Conservation (phyloP, 2,888 invertebrate species). For the Patella caerulea region DNA sequence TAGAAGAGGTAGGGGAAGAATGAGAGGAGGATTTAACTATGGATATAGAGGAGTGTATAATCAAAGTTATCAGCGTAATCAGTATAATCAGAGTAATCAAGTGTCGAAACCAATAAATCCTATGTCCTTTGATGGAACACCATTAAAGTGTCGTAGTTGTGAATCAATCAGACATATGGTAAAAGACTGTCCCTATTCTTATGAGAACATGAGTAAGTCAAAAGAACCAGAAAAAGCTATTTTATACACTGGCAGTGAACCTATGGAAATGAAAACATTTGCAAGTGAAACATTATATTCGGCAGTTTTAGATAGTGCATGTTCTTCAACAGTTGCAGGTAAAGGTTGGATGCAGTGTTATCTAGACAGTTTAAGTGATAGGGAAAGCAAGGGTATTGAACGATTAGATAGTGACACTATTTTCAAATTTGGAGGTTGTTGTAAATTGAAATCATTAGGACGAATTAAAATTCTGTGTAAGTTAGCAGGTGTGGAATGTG, state of each 20-base stretch:
- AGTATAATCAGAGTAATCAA: too few species aligned
- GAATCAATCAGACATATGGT: neutral
- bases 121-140: neutral
- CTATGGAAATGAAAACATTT: neutral
- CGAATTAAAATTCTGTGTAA: neutral
- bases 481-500: neutral
- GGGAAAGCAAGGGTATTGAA: too few species aligned
- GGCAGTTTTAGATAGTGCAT: too few species aligned
- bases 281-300: too few species aligned
- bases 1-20: too few species aligned
- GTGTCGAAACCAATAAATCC: neutral
- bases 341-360: too few species aligned
- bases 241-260: neutral
- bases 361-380: too few species aligned
- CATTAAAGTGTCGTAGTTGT: neutral
- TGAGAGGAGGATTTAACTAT: too few species aligned
- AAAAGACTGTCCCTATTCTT: neutral
- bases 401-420: too few species aligned
- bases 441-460: neutral
- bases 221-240: neutral
- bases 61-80: too few species aligned
- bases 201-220: neutral
- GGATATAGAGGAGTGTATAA: too few species aligned
- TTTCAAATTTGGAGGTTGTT: neutral
- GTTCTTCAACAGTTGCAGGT: too few species aligned